Base-by-base conservation (phyloP, 2,888 invertebrate species). In the Acrocyrtus sp. region DNA sequence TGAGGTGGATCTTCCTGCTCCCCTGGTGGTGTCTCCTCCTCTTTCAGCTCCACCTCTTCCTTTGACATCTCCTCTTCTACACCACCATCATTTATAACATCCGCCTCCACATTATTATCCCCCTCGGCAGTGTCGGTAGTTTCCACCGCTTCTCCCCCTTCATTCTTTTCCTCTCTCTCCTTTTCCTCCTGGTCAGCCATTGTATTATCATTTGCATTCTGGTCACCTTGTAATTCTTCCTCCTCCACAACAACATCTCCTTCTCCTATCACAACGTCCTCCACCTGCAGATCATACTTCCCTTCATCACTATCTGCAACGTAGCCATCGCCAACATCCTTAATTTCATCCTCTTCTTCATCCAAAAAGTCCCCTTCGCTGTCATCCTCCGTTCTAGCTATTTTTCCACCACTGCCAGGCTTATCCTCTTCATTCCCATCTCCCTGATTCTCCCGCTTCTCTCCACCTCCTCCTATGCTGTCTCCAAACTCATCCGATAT, bases 351-450 rank as follows among this genome's bases (percentile, higher is more conserved):
- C 54, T 81, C 60, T n/a, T n/a, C n/a, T 80, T 82, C 75, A 57
- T 82, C 54, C 81, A 81, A 61, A 79, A 82, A 69, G 73, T 82
- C 69, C 80, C 81, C 74, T 76, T 82, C 76, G 80, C 82, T 79
- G 72, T 82, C 48, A 60, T 62, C 76, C 62, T 10, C 27, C 51
- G 56, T 78, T 78, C 43, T 57, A 72, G 45, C 72, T 69, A 6
- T 27, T 3, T 17, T 17, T 17, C 56, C 29, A 29, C 29, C 56
- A 29, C 41, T 47, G 22, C 29, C 29, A 3, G 17, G 15, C 39
- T 45, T 54, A n/a, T n/a, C n/a, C n/a, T n/a, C n/a, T n/a, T n/a
- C n/a, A n/a, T n/a, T n/a, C 8, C 22, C 54, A n/a, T 48, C 27
- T 3, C 21, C 39, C 10, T 12, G 15, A 12, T 27, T 22, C 15